Evolutionary conservation across 2,113 vertebrate genomes (phyloP), one percentile per base, ranked within the genome.

Genomic region (Paracanthobrama guichenoti): DNA sequence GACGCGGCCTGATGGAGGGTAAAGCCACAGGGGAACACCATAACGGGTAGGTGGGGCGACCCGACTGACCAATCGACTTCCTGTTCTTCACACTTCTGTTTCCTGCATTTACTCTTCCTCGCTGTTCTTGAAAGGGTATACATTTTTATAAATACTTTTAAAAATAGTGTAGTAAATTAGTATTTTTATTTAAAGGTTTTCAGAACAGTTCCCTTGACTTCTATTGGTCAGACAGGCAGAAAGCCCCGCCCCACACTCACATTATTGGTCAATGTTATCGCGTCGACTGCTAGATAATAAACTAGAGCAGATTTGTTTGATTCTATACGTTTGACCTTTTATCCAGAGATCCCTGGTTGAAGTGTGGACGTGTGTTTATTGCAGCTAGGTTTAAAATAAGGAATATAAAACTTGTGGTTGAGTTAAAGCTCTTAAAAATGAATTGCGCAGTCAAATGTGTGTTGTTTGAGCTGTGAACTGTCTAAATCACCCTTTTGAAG

Each of bases 21-120:
- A 96, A 95, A 91, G 96, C 94, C 82, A 94, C 94, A 82, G 93
- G 87, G 87, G 96, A 96, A 87, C 94, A 95, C 86, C 93, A 95
- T 89, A 99, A 99, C 90, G 97, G 97, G 97, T 99, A 97, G 92
- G 98, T 98, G 91, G 66, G 64, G 64, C 59, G 13, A 22, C 22
- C 42, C 16, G 26, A 35, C 13, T 20, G 1, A n/a, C 87, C 84
- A 42, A 83, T 74, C 60, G 59, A 46, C 24, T 74, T 86, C 22
- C 77, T 72, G 53, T 48, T 35, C 60, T 28, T 55, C 6, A 48
- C 35, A 46, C 35, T 44, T 84, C 83, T 87, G 42, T 59, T 44
- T 60, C 72, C 48, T 78, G n/a, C 1, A 7, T 76, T 31, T 78
- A 35, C 22, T 60, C 55, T 60, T 82, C 39, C 28, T 11, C 6